These are phyloP conservation scores for Alouatta palliata DNA, from an alignment of 2,113 vertebrate species.

Conservation along the genomic window DNA sequence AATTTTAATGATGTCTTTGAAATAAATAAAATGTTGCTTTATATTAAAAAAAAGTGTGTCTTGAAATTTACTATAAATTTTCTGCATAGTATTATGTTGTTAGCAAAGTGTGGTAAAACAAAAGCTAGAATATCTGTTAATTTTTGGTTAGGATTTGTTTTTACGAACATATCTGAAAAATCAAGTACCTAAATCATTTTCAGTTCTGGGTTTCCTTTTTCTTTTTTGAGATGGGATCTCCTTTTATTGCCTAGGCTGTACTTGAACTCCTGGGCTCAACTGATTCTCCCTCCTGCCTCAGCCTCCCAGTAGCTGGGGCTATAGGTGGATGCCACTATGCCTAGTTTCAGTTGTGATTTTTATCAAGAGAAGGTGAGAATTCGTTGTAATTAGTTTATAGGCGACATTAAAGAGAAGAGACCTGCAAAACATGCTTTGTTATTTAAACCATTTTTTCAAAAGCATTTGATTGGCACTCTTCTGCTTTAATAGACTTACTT, in stretches of 20 bases:
- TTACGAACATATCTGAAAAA: conserved; percentile 80
- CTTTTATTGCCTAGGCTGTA: not conserved
- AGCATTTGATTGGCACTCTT: conserved; percentile 85
- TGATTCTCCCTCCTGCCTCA: not conserved
- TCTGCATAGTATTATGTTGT: conserved; percentile 61
- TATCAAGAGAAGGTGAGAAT: conserved; percentile 79
- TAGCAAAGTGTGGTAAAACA: conserved; percentile 71
- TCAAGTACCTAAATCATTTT: conserved; percentile 77
- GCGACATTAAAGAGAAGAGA: conserved; percentile 80
- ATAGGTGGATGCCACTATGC: not conserved
- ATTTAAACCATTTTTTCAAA: conserved; percentile 85
- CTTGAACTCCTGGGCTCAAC: not conserved
- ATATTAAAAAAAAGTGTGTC: conserved; percentile 56
- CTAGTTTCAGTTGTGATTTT: conserved; percentile 26
- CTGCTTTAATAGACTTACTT: conserved; percentile 86
- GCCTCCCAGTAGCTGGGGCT: not conserved
- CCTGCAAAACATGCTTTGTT: conserved; percentile 84
- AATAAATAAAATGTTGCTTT: conserved; percentile 73
- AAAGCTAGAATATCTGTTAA: conserved; percentile 65
- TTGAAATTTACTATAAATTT: conserved; percentile 80
- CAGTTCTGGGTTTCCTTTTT: conserved; percentile 54
- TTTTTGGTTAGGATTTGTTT: conserved; percentile 71
- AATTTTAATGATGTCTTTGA: conserved; percentile 52
- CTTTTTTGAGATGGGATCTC: not conserved
- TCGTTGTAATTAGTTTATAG: conserved; percentile 84